Percentiles rank a stretch among this genome's conserved stretches.
Evolutionary conservation across 2,113 vertebrate genomes (phyloP).

Genomic region (Malurus alboscapulatus): DNA sequence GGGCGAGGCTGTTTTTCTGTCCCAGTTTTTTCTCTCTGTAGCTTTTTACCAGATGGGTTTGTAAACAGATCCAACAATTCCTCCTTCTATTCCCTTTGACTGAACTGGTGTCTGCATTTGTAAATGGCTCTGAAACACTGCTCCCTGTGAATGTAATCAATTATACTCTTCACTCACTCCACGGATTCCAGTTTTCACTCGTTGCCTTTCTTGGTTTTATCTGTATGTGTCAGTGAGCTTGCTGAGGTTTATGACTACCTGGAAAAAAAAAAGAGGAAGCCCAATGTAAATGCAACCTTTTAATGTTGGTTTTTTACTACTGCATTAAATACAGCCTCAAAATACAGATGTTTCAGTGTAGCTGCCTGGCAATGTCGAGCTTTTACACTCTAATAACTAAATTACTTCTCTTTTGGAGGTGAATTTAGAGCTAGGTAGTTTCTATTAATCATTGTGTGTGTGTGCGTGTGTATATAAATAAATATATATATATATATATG

Average conservation of each 20-base stretch:
- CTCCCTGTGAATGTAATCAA: not conserved
- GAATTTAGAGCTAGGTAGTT: not conserved
- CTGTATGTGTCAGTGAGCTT: not conserved
- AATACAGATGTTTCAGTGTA: not conserved
- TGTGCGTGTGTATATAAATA: not conserved
- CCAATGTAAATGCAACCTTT: not conserved
- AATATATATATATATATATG: too few species aligned
- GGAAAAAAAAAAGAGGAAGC: not conserved
- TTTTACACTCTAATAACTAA: not conserved
- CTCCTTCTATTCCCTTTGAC: not conserved
- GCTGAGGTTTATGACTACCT: not conserved
- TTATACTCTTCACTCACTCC: not conserved
- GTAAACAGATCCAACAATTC: not conserved
- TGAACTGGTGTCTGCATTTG: not conserved
- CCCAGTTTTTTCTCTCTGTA: not conserved
- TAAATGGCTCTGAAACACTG: not conserved
- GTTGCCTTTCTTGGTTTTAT: not conserved
- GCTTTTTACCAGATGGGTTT: not conserved
- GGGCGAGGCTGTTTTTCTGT: not conserved
- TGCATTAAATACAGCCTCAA: not conserved
- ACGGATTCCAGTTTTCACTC: not conserved
- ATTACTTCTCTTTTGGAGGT: not conserved
- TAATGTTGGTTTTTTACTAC: not conserved
- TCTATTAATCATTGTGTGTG: not conserved
- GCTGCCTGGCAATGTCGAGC: not conserved